Conservation (phyloP, 2,888 invertebrate species). For the Eurytoma adleriae region DNA sequence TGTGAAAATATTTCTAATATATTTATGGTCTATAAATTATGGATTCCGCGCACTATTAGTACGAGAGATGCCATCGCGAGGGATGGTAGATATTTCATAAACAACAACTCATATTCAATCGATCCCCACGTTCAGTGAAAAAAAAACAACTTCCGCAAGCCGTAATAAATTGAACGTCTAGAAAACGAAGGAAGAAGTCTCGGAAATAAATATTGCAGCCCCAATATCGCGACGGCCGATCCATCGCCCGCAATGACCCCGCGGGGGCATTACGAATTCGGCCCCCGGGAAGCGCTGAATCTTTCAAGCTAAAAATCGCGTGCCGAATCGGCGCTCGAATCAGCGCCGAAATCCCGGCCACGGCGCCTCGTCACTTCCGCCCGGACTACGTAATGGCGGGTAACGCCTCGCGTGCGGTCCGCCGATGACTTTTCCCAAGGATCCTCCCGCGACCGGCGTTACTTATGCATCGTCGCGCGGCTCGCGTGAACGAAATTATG, state of each 20-base stretch:
- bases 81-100: too few relatives aligned
- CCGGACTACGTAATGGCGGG: background rate
- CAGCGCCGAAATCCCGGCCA: constrained; percentile 1
- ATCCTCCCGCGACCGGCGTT: background rate
- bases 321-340: constrained; percentile 11
- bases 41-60: too few relatives aligned
- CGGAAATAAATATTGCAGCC: background rate
- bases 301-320: constrained; percentile 31
- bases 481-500: constrained; percentile 26
- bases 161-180: background rate
- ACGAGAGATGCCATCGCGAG: too few relatives aligned
- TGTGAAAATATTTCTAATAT: too few relatives aligned
- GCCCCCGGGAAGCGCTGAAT: constrained; percentile 10
- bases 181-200: background rate
- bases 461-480: background rate
- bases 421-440: constrained; percentile 31
- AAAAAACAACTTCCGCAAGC: background rate
- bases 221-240: background rate
- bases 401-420: constrained; percentile 37
- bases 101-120: too few relatives aligned
- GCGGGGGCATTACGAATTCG: background rate
- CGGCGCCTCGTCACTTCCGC: constrained; percentile 19
- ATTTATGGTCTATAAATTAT: too few relatives aligned
- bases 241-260: background rate
- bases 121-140: background rate